Evolutionary conservation across 2,797 vertebrate genomes (phyloP).

Genomic region (Takifugu ocellatus): DNA sequence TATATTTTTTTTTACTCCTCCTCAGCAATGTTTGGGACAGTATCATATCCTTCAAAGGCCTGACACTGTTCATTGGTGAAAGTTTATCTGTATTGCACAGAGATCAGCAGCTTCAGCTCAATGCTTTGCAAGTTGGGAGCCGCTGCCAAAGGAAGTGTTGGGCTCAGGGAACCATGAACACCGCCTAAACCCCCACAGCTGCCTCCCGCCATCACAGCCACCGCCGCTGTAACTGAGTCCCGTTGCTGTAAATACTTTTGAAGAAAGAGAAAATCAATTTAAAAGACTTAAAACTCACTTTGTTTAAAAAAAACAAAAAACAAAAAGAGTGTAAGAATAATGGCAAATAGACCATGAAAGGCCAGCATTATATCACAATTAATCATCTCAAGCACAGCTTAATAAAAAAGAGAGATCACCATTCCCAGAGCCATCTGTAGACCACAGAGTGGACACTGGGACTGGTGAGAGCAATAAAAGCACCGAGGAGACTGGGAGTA

Average conservation of each 20-base stretch:
- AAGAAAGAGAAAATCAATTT: conserved; percentile 45
- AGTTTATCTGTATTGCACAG: conserved; percentile 70
- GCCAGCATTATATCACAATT: conserved; percentile 53
- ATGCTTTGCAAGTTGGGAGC: conserved; percentile 58
- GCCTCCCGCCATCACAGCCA: conserved; percentile 17
- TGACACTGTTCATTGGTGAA: conserved; percentile 59
- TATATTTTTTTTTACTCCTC: conserved; percentile 67
- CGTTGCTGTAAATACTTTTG: conserved; percentile 48
- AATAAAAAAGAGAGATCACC: conserved; percentile 62
- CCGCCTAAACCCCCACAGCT: conserved; percentile 26
- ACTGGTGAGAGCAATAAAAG: conserved; percentile 68
- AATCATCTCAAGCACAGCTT: conserved; percentile 48
- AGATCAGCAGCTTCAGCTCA: conserved; percentile 65
- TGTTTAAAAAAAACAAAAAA: conserved; percentile 27
- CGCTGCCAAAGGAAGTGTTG: conserved; percentile 62
- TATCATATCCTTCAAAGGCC: conserved; percentile 51
- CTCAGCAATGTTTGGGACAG: conserved; percentile 67
- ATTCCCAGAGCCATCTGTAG: conserved; percentile 56
- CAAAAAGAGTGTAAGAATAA: conserved; percentile 53
- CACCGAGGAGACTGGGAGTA: conserved; percentile 70
- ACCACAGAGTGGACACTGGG: conserved; percentile 59
- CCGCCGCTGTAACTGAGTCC: conserved; percentile 36
- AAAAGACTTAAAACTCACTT: conserved; percentile 59
- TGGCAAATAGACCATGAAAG: conserved; percentile 46
- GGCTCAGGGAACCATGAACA: conserved; percentile 65